Base-by-base conservation (phyloP, 2,113 vertebrate species). In the Pungitius pungitius region DNA sequence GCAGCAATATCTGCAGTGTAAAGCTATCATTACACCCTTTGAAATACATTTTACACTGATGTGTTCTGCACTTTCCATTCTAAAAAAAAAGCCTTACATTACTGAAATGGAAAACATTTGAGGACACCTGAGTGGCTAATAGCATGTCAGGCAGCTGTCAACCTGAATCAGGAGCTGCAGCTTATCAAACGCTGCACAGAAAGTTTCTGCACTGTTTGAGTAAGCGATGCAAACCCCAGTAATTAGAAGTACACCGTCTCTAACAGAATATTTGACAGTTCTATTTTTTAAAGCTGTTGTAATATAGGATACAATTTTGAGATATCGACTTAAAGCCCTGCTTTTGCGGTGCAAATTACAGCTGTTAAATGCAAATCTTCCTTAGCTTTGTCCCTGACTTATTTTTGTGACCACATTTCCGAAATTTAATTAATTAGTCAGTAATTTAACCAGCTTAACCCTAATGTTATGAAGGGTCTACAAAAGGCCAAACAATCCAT, bases 91-190 rank as follows among this genome's bases (percentile, higher is more conserved):
- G 67, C 68, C 74, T 78, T 64, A 47, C 68, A 45, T 63, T 62
- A 26, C 52, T 47, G 54, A 81, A 83, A 78, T 75, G 71, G 77
- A 80, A 83, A 86, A 71, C 62, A 73, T 82, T 85, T 56, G 73
- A 52, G 57, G 51, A 22, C 55, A 59, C 39, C 56, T 72, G 42
- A 73, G 63, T 78, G 82, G 71, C 78, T 85, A 80, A 82, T 77
- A 75, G 82, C 82, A 84, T 77, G 87, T 91, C 79, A 11, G 59
- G 68, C 71, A 76, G 85, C 83, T 88, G 86, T 86, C 90, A 87
- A 76, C 58, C 75, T 58, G 78, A 76, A 88, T 88, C 75, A 81
- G 77, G 49, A 81, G 77, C 45, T 80, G 62, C 67, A 72, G 69
- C 74, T 82, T 87, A 78, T 87, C 82, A 83, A 43, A 43, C 65